Evolutionary conservation across 2,888 invertebrate species (phyloP), one percentile per base, ranked within the genome.

Genomic region (Limnephilus marmoratus): DNA sequence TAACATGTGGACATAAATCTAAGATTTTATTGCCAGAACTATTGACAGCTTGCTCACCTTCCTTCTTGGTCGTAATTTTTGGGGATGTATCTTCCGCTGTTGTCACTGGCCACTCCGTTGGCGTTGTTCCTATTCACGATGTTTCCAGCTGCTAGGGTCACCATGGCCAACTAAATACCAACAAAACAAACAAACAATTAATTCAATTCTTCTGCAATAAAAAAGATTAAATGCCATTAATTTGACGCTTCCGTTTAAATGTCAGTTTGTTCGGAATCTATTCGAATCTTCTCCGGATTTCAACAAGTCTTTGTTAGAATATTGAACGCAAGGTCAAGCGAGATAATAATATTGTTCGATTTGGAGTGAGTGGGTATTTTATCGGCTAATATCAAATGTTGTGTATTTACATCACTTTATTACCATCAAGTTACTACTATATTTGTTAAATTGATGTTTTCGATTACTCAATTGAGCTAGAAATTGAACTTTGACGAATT

Each of bases 101-200:
- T 80, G 81, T 92, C 90, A 24, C 80, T 90, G 29, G 34, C 68
- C 9, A 68, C 24, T 9, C 68, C 68, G 68, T 68, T 68, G 68
- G 9, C 68, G 68, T 68, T 24, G 68, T 68, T 68, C 68, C 68
- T 68, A 7, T 68, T 24, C 24, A 68, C 68, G 85, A 45, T 29
- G 88, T 81, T 49, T 68, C 68, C 85, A 18, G 49, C 85, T 81
- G 53, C 90, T 37, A 91, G 34, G 34, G 90, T 80, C 34, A 91
- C 83, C 93, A 93, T 49, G 85, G 93, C 82, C 83, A 91, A 68
- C 93, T 93, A 88, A 86, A 86, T 41, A 45, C 13, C 82, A 82
- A 82, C 15, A 82, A 34, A 34, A 82, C 15, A 34, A 68, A 68
- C 24, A 68, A 68, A 68, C 24, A 24, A n/a, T 68, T 68, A 68